A percentile compares a stretch with the other conserved stretches of the same genome.
These are phyloP conservation scores for Nanorana parkeri DNA, from an alignment of 2,113 vertebrate genomes.

Conservation along the genomic window DNA sequence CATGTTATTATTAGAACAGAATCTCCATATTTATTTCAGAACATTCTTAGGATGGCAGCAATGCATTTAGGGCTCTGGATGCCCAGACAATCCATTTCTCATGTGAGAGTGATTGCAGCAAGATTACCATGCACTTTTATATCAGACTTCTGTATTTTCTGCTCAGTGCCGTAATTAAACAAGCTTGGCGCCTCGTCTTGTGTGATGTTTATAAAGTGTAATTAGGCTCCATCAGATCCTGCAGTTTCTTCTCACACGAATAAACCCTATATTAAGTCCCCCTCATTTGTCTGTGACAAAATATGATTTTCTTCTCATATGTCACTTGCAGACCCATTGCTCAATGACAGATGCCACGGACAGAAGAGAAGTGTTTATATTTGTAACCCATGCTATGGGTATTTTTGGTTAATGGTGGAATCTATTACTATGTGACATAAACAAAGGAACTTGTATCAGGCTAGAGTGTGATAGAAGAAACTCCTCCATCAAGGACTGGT, in stretches of 20 bases:
- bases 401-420: not conserved
- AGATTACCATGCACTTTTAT: not conserved
- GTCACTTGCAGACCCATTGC: not conserved
- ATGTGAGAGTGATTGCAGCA: not conserved
- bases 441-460: not conserved
- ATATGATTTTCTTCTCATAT: not conserved
- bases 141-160: not conserved
- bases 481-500: not conserved
- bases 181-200: constrained; percentile 42
- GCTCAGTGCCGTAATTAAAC: constrained; percentile 27
- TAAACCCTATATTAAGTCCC: constrained; percentile 10
- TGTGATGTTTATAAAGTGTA: constrained; percentile 13
- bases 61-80: constrained; percentile 7
- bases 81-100: not conserved
- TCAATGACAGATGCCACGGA: not conserved
- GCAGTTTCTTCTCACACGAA: not conserved
- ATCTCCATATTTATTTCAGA: constrained; percentile 21
- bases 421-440: not conserved
- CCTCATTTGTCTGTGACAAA: constrained; percentile 20
- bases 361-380: not conserved
- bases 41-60: constrained; percentile 21
- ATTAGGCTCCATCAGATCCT: constrained; percentile 27
- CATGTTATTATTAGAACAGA: constrained; percentile 28
- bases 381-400: not conserved
- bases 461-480: not conserved